Evolutionary conservation across 2,888 invertebrate species (phyloP), one percentile per base, ranked within the genome.

Genomic region (Malthinus flaveolus): DNA sequence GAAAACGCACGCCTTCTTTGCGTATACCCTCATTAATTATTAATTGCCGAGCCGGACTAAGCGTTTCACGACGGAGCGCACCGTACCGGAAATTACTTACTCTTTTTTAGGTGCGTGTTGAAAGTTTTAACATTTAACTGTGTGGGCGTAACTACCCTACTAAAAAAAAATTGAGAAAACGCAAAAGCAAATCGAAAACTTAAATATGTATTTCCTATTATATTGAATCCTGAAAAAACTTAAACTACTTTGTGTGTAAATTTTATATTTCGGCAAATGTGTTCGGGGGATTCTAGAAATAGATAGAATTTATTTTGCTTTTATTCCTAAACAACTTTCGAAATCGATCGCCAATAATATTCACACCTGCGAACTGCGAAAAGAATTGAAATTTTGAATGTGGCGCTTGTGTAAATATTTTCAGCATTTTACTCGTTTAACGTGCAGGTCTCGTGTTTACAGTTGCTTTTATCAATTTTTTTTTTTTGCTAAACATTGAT

Each of bases 291-390:
- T 59, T 63, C 56, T 35, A 55, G 50, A 51, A 57, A 61, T 47
- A 63, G 49, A 56, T 59, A 52, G 55, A 65, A 66, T 65, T 62
- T 66, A 64, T 66, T 66, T 65, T 50, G 59, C 62, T 62, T 62
- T 57, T 56, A 50, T 61, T 53, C 56, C 46, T 56, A 58, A 52
- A 60, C 58, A 58, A 61, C 50, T 57, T 47, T 32, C 49, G 47
- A 39, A 51, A 59, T 55, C 49, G 52, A 62, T 49, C 58, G 39
- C 35, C 47, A 56, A 48, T 59, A 54, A 58, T 60, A 61, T 64
- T 67, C 59, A 60, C 65, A 65, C 64, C 66, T 67, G 65, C 64
- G 58, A 58, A 46, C 66, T 67, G 65, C 64, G 58, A 58, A 46
- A 23, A 56, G 55, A 60, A 62, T 62, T 62, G 61, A 58, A 63